Evolutionary conservation across 2,113 vertebrate species (phyloP), one percentile per base, ranked within the genome.

Genomic region (Chaetorhynchus papuensis): DNA sequence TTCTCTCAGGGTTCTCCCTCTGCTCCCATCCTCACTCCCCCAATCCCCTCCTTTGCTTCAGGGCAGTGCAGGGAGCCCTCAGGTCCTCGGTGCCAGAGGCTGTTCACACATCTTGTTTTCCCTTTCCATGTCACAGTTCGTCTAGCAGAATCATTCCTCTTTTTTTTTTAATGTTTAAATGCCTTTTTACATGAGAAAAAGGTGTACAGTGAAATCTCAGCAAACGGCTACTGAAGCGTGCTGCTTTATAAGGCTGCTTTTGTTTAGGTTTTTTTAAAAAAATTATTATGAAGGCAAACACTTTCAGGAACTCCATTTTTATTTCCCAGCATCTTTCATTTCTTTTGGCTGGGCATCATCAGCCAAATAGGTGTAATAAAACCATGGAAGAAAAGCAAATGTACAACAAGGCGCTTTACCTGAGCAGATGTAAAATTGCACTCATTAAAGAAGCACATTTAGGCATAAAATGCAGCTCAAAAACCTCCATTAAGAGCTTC

Each of bases 361-460:
- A 47, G 56, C 63, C 52, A 59, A 93, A 77, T 27, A 35, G 42
- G 39, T 47, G 8, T 41, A 91, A 93, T 95, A 95, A 94, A 96
- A 65, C 72, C 61, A 5, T 0, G 47, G 70, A 89, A 76, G 75
- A 69, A 94, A 96, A 96, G 87, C 49, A 79, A 88, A 90, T 28
- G 88, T 53, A 68, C 92, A 68, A 50, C 83, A 76, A 13, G 14
- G 11, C 0, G 1, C 41, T 91, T 68, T 86, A 94, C 92, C 85
- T 90, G 92, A 93, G 72, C 92, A 66, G 87, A 93, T 60, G 76
- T 92, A 60, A 87, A 95, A 93, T 95, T 83, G 87, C 70, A 14
- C 54, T 96, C 87, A 53, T 96, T 96, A 95, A 94, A 96, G 76
- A 37, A 83, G 61, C 60, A 74, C 79, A 93, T 91, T 89, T 80